Percentiles rank a stretch among this genome's conserved stretches.
These are phyloP conservation scores for Vicugna pacos DNA, from an alignment of 2,113 vertebrate genomes.

Conservation along the genomic window DNA sequence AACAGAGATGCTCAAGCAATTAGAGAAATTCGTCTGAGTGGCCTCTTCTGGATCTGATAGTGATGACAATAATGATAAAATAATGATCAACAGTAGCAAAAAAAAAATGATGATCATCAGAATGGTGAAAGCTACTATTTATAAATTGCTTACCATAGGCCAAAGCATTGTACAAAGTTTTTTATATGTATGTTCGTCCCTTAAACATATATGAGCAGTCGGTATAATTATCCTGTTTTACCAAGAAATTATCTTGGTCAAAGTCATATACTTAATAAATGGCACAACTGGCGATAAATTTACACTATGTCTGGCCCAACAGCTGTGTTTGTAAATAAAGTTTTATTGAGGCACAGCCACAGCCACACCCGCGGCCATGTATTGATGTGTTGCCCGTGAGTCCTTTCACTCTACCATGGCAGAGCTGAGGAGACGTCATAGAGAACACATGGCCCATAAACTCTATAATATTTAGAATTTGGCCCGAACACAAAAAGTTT, in stretches of 20 bases:
- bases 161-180: not conserved
- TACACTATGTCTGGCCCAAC: not conserved
- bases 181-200: not conserved
- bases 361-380: too few relatives aligned
- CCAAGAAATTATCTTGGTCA: not conserved
- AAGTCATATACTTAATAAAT: not conserved
- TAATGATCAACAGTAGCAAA: not conserved
- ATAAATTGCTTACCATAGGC: not conserved
- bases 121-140: not conserved
- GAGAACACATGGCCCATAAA: not conserved
- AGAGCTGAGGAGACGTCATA: not conserved
- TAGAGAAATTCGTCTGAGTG: not conserved
- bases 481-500: not conserved
- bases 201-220: not conserved
- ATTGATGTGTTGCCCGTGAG: not conserved
- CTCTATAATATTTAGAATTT: not conserved
- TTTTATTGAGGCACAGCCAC: not conserved
- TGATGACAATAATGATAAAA: not conserved
- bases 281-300: not conserved
- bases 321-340: not conserved
- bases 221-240: not conserved
- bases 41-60: not conserved
- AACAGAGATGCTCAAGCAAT: not conserved
- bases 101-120: not conserved
- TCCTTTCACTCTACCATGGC: not conserved